phyloP scores from a whole-genome alignment of 2,888 invertebrate species.

The Alentia gelatinosa region DNA sequence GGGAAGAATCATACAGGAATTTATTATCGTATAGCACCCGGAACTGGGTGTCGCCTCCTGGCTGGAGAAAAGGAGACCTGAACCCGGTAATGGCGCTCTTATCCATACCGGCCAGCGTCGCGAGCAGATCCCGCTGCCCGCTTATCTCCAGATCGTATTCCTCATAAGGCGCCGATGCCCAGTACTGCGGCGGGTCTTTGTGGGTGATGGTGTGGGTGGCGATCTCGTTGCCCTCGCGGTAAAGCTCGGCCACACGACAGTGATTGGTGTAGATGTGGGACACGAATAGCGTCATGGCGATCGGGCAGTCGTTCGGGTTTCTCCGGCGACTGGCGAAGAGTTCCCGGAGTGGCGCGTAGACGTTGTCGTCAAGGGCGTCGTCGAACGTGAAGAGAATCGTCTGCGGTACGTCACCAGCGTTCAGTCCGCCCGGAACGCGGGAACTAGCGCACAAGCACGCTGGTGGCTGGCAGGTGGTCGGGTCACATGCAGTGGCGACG shows the following conservation, averaged over 20 bases:
- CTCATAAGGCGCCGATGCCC: slow-evolving; percentile 92
- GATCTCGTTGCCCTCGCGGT: slow-evolving; percentile 96
- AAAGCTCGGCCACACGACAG: slow-evolving; percentile 97
- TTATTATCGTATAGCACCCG: slow-evolving; percentile 96
- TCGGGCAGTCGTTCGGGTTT: slow-evolving; percentile 85
- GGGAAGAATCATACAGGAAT: slow-evolving; percentile 95
- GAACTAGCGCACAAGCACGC: not conserved
- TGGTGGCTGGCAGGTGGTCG: not conserved
- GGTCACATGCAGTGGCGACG: not conserved
- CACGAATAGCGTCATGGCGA: slow-evolving; percentile 97
- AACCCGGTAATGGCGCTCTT: slow-evolving; percentile 92
- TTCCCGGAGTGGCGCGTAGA: not conserved
- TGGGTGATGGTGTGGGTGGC: slow-evolving; percentile 94
- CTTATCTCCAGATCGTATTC: slow-evolving; percentile 96
- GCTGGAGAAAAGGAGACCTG: slow-evolving; percentile 91
- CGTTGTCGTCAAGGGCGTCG: slow-evolving; percentile 65
- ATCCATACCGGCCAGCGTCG: slow-evolving; percentile 89
- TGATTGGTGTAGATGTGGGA: slow-evolving; percentile 99
- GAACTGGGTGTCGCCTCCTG: slow-evolving; percentile 94
- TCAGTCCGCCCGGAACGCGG: not conserved
- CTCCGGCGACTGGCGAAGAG: slow-evolving; percentile 62
- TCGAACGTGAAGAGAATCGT: slow-evolving; percentile 70
- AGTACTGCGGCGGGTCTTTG: slow-evolving; percentile 81
- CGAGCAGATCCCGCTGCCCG: slow-evolving; percentile 91
- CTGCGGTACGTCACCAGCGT: slow-evolving; percentile 60